Conservation (phyloP, 2,888 invertebrate genomes). For the Xylota sylvarum region DNA sequence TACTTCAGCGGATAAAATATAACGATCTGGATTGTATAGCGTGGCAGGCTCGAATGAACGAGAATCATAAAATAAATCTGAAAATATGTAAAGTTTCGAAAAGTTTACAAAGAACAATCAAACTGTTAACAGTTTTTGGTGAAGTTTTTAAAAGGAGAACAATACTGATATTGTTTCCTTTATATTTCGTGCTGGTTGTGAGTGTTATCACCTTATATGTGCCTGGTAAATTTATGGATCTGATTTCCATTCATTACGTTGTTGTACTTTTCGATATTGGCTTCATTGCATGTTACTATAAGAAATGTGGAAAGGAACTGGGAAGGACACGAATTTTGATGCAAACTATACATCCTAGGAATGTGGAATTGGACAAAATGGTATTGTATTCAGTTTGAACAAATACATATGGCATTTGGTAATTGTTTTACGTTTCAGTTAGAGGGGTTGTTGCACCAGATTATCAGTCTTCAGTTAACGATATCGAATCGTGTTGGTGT, state of each 20-base stretch:
- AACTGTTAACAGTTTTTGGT: neutral
- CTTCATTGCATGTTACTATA: neutral
- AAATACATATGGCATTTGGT: too few species aligned
- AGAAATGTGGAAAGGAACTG: neutral
- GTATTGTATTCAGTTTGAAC: neutral
- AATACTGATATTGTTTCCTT: neutral
- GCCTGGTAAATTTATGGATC: neutral
- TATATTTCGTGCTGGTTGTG: neutral
- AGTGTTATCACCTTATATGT: too few species aligned
- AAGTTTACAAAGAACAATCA: neutral
- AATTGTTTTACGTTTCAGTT: too few species aligned
- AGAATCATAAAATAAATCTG: neutral
- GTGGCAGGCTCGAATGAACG: neutral
- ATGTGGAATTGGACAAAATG: neutral
- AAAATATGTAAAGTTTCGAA: neutral
- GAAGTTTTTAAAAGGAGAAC: neutral
- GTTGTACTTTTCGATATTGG: neutral
- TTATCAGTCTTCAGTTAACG: too few species aligned
- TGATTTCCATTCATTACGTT: neutral
- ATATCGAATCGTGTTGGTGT: too few species aligned
- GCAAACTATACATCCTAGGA: neutral
- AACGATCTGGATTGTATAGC: neutral
- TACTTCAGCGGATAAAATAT: neutral
- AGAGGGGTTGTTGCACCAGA: too few species aligned
- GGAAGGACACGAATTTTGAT: neutral